Conservation (phyloP, 2,888 invertebrate genomes). For the Gerris lacustris region DNA sequence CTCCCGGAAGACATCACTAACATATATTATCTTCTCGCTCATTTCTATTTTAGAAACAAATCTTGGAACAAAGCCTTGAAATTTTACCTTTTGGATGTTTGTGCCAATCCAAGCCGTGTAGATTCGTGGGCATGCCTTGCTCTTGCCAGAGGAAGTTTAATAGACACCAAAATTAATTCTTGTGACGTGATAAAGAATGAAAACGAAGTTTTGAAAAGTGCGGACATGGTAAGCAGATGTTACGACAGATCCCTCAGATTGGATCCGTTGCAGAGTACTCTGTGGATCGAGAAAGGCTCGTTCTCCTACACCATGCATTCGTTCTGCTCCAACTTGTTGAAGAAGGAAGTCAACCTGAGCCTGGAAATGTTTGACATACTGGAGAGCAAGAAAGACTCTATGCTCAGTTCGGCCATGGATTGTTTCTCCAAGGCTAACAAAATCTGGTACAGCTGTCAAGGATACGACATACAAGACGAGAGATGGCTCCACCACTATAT, state of each 20-base stretch:
- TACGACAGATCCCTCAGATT: slow-evolving; percentile 67
- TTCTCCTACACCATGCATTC: slow-evolving; percentile 84
- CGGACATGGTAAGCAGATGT: slow-evolving; percentile 52
- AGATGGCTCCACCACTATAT: slow-evolving; percentile 88
- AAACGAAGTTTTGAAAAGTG: slow-evolving; percentile 39
- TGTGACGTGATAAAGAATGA: slow-evolving; percentile 40
- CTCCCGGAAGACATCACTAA: slow-evolving; percentile 30
- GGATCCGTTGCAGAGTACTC: slow-evolving; percentile 55
- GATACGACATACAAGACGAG: slow-evolving; percentile 51
- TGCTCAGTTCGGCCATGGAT: slow-evolving; percentile 62
- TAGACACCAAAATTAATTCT: slow-evolving; percentile 70
- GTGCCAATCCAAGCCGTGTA: slow-evolving; percentile 62
- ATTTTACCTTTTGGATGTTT: slow-evolving; percentile 72
- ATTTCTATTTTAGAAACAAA: slow-evolving; percentile 73
- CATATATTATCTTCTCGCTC: slow-evolving; percentile 74
- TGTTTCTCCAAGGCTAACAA: slow-evolving; percentile 63
- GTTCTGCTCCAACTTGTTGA: slow-evolving; percentile 72
- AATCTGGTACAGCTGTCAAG: slow-evolving; percentile 25
- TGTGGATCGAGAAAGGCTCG: slow-evolving; percentile 85
- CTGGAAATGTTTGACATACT: slow-evolving; percentile 51
- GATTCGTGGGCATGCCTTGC: slow-evolving; percentile 92
- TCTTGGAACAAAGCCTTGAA: slow-evolving; percentile 47
- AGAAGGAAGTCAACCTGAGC: slow-evolving; percentile 42
- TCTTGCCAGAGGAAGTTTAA: slow-evolving; percentile 59
- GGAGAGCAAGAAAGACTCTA: slow-evolving; percentile 63